Evolutionary conservation across 2,888 invertebrate genomes (phyloP).

Genomic region (Anagyrus pseudococci): DNA sequence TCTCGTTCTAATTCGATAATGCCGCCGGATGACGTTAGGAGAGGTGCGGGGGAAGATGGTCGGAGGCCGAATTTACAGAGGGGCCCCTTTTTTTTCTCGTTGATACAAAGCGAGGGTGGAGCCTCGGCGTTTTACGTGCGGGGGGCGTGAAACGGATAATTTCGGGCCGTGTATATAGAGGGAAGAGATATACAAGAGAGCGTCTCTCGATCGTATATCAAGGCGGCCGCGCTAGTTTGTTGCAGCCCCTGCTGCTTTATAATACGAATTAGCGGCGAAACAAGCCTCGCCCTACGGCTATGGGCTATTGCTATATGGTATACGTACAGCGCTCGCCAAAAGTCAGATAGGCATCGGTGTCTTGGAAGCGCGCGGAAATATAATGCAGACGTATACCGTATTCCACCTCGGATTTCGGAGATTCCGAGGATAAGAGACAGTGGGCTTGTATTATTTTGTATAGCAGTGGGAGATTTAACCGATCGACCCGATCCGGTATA

Average conservation of each 20-base stretch:
- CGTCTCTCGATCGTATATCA: constrained; percentile 54
- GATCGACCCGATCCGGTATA: too few relatives aligned
- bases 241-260: neutral
- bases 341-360: too few relatives aligned
- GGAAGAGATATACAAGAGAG: too few relatives aligned
- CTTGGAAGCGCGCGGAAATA: too few relatives aligned
- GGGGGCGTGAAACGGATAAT: constrained; percentile 60
- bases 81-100: neutral
- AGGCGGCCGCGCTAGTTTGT: constrained; percentile 8
- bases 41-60: neutral
- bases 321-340: neutral
- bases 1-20: constrained; percentile 24
- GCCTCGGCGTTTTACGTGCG: constrained; percentile 42
- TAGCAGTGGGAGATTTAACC: too few relatives aligned
- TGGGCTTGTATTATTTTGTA: too few relatives aligned
- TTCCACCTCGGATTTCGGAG: too few relatives aligned
- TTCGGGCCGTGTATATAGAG: constrained; percentile 44
- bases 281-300: neutral
- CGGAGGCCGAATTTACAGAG: neutral
- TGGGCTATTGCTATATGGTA: neutral
- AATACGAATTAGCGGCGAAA: neutral
- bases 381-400: too few relatives aligned
- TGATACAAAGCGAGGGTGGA: constrained; percentile 15
- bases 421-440: too few relatives aligned
- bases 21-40: constrained; percentile 5